Conservation (phyloP, 2,888 invertebrate genomes). For the Watsonalla binaria region DNA sequence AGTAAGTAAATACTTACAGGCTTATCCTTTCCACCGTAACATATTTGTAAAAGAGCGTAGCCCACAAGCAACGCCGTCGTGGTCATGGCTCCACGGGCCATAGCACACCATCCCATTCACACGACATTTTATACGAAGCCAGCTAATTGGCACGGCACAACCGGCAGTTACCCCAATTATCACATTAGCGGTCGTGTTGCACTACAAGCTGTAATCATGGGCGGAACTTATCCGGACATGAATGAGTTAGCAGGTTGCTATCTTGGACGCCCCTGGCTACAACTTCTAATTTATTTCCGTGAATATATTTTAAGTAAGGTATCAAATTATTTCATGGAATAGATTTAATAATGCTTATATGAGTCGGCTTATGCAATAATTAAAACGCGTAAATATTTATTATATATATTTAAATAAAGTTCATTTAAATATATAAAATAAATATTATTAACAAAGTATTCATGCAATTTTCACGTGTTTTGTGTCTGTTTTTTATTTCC, state of each 20-base stretch:
- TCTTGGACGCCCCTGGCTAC: constrained; percentile 4
- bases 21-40: constrained; percentile 48
- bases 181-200: constrained; percentile 40
- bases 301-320: not conserved
- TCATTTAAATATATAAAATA: too few relatives aligned
- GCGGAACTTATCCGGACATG: constrained; percentile 44
- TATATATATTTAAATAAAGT: too few relatives aligned
- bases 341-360: too few relatives aligned
- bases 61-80: constrained; percentile 42
- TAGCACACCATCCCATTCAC: constrained; percentile 16
- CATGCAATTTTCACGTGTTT: too few relatives aligned
- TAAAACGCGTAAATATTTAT: too few relatives aligned
- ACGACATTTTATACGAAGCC: constrained; percentile 22
- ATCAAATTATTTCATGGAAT: not conserved
- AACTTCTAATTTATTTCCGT: not conserved
- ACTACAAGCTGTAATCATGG: constrained; percentile 54
- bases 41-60: constrained; percentile 36
- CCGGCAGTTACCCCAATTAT: constrained; percentile 50
- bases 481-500: too few relatives aligned
- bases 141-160: constrained; percentile 27
- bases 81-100: constrained; percentile 49
- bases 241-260: constrained; percentile 47
- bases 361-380: too few relatives aligned
- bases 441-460: too few relatives aligned
- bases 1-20: constrained; percentile 43